Percentiles rank a stretch among this genome's conserved stretches.
phyloP scores from a whole-genome alignment of 1,140 invertebrate genomes.

The Papilio xuthus region DNA sequence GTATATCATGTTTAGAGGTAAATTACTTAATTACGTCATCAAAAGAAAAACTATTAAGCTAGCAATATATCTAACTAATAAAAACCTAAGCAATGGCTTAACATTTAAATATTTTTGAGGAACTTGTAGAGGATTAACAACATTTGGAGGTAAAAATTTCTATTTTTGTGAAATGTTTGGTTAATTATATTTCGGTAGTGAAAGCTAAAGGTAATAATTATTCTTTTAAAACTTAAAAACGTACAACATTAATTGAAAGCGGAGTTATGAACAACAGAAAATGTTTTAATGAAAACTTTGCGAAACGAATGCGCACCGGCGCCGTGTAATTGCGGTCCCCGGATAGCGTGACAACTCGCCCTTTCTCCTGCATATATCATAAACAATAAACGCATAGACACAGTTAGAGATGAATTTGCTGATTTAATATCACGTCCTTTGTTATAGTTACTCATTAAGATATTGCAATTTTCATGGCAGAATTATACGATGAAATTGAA shows the following conservation, averaged over 20 bases:
- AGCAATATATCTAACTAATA: too few species aligned
- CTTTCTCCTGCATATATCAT: background rate
- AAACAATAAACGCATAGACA: constrained; percentile 8
- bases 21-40: too few species aligned
- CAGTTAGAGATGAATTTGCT: background rate
- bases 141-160: too few species aligned
- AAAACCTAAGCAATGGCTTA: too few species aligned
- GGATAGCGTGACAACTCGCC: background rate
- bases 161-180: too few species aligned
- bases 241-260: constrained; percentile 13
- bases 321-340: constrained; percentile 8
- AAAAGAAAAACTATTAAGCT: too few species aligned
- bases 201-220: background rate
- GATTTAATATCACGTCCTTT: background rate
- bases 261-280: constrained; percentile 27
- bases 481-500: background rate
- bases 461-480: background rate
- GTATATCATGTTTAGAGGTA: too few species aligned
- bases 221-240: constrained; percentile 4
- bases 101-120: too few species aligned
- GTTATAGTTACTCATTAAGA: background rate
- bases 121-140: too few species aligned
- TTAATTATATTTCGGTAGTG: too few species aligned
- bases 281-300: constrained; percentile 34
- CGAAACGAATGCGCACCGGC: constrained; percentile 9